These are phyloP conservation scores for Epirrhoe tristata DNA, from an alignment of 2,888 invertebrate species.

Conservation along the genomic window DNA sequence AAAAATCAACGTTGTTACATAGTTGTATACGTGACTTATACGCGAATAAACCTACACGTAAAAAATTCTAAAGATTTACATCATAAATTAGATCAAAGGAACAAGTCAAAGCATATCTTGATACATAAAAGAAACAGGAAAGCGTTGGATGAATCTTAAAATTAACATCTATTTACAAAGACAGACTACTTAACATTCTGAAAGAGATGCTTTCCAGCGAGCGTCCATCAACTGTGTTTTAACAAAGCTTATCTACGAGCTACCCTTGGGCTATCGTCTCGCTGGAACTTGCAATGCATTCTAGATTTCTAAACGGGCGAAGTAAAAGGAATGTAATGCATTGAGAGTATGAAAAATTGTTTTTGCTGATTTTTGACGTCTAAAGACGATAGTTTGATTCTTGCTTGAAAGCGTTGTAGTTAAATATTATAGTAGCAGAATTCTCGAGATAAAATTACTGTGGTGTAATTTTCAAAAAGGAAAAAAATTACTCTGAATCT, in stretches of 20 bases:
- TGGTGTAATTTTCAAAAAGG: no score
- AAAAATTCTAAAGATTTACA: background rate
- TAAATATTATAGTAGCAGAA: background rate
- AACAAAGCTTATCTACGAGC: constrained; percentile 44
- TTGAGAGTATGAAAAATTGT: constrained; percentile 18
- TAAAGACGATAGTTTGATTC: background rate
- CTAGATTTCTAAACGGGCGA: constrained; percentile 14
- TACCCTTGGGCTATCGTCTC: constrained; percentile 40
- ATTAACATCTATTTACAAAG: constrained; percentile 27
- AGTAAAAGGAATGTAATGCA: constrained; percentile 23
- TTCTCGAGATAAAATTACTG: no score
- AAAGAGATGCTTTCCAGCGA: constrained; percentile 35
- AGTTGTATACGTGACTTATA: no score
- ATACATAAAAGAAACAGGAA: background rate
- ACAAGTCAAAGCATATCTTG: background rate
- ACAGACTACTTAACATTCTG: constrained; percentile 36
- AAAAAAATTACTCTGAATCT: background rate
- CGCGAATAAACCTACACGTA: no score
- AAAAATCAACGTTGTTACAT: no score
- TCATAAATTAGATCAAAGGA: no score
- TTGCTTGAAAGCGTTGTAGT: background rate
- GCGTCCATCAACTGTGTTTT: constrained; percentile 41
- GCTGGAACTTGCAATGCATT: constrained; percentile 23
- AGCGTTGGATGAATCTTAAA: constrained; percentile 10
- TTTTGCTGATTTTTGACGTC: background rate